These are phyloP conservation scores for Monodelphis domestica DNA, from an alignment of 2,797 vertebrate species.

Conservation along the genomic window DNA sequence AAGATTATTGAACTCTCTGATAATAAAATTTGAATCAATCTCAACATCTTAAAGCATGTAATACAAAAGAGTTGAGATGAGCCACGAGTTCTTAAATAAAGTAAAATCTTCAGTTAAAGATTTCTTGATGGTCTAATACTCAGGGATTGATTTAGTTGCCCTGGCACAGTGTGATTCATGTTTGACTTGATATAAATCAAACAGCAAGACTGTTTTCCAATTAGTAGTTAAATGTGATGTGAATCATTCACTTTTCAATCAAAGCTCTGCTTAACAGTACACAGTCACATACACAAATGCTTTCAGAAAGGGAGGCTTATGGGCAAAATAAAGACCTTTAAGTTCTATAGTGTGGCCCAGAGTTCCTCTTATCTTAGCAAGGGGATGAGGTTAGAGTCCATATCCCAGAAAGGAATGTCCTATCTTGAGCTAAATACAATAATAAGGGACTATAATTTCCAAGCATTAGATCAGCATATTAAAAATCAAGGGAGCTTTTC, in stretches of 20 bases:
- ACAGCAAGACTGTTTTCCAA: not conserved
- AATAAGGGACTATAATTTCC: slow-evolving; percentile 70
- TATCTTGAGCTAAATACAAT: slow-evolving; percentile 67
- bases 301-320: slow-evolving; percentile 26
- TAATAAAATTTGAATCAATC: not conserved
- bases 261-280: slow-evolving; percentile 17
- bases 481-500: slow-evolving; percentile 76
- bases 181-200: not conserved
- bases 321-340: slow-evolving; percentile 66
- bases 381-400: slow-evolving; percentile 61
- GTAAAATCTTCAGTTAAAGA: slow-evolving; percentile 43
- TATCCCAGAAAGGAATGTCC: slow-evolving; percentile 59
- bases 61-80: not conserved
- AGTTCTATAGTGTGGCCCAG: slow-evolving; percentile 31
- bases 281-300: not conserved
- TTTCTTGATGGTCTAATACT: not conserved
- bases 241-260: slow-evolving; percentile 35
- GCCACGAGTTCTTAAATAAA: slow-evolving; percentile 28
- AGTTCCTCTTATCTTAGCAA: slow-evolving; percentile 64
- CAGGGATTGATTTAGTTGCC: slow-evolving; percentile 43
- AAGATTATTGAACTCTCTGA: not conserved
- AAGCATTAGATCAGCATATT: slow-evolving; percentile 72
- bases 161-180: not conserved
- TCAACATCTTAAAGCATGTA: slow-evolving; percentile 24
- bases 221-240: not conserved